These are phyloP conservation scores for Chloroceryle inda DNA, from an alignment of 2,797 vertebrate genomes.

Conservation along the genomic window DNA sequence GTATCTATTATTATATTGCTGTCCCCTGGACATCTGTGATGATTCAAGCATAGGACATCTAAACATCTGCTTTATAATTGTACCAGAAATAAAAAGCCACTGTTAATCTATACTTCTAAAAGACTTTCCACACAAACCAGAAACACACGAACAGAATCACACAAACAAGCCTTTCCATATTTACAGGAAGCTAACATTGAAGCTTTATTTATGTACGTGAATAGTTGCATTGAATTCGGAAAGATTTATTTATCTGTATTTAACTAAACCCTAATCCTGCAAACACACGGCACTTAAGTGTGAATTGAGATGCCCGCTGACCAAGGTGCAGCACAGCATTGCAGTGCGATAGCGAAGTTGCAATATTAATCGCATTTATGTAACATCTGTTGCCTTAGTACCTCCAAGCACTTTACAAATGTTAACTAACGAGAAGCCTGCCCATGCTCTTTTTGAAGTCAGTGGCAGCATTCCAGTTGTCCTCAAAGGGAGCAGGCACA, in stretches of 20 bases:
- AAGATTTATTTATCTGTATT: background rate
- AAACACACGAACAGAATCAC: background rate
- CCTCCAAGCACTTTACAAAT: background rate
- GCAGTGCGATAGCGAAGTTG: background rate
- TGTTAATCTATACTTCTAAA: background rate
- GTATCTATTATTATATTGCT: background rate
- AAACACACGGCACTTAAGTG: accelerated
- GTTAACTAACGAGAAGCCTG: constrained; percentile 22
- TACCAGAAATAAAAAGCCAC: background rate
- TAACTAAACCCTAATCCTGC: background rate
- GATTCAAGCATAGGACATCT: background rate
- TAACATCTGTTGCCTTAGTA: constrained; percentile 47
- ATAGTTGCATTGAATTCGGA: background rate
- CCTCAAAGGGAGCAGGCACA: constrained; percentile 56
- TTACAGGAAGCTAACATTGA: background rate
- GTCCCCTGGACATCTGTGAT: background rate
- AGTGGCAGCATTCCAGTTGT: constrained; percentile 64
- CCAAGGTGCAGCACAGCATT: background rate
- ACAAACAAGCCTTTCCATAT: background rate
- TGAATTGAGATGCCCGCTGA: background rate
- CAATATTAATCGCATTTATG: background rate
- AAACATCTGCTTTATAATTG: background rate
- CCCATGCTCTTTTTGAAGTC: constrained; percentile 55
- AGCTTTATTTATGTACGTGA: background rate
- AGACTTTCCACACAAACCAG: background rate